Evolutionary conservation across 1,140 invertebrate species (phyloP).

Genomic region (Zaprionus davidi): DNA sequence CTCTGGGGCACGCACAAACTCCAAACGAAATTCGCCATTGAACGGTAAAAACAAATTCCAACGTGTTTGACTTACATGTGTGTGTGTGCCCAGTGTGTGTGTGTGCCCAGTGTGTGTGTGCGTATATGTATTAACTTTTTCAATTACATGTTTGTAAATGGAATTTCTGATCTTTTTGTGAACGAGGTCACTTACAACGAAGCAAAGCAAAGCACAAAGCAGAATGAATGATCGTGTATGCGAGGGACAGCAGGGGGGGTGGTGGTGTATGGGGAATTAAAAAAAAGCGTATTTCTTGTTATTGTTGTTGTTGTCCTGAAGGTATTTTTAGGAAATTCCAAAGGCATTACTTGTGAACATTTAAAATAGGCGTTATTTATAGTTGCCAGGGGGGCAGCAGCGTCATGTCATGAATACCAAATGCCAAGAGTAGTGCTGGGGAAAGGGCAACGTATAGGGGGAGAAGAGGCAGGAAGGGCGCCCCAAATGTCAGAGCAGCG

Average conservation of each 20-base stretch:
- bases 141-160: slow-evolving; percentile 82
- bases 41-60: slow-evolving; percentile 77
- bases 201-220: slow-evolving; percentile 34
- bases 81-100: slow-evolving; percentile 34
- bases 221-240: slow-evolving; percentile 7
- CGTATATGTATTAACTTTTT: slow-evolving; percentile 62
- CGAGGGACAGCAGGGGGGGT: background rate
- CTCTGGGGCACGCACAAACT: slow-evolving; percentile 7
- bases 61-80: slow-evolving; percentile 67
- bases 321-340: slow-evolving; percentile 80
- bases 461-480: background rate
- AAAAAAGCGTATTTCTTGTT: slow-evolving; percentile 33
- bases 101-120: slow-evolving; percentile 10
- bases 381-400: slow-evolving; percentile 31
- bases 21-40: slow-evolving; percentile 73
- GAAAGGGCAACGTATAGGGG: background rate
- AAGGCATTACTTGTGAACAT: slow-evolving; percentile 69
- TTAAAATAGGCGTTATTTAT: slow-evolving; percentile 65
- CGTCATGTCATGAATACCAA: slow-evolving; percentile 62
- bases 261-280: slow-evolving; percentile 45
- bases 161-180: slow-evolving; percentile 80
- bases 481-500: slow-evolving; percentile 14
- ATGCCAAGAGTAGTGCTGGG: slow-evolving; percentile 18
- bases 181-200: slow-evolving; percentile 80
- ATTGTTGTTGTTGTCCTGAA: slow-evolving; percentile 72